Evolutionary conservation across 2,888 invertebrate genomes (phyloP).

Genomic region (Pachliopta kotzebuea): DNA sequence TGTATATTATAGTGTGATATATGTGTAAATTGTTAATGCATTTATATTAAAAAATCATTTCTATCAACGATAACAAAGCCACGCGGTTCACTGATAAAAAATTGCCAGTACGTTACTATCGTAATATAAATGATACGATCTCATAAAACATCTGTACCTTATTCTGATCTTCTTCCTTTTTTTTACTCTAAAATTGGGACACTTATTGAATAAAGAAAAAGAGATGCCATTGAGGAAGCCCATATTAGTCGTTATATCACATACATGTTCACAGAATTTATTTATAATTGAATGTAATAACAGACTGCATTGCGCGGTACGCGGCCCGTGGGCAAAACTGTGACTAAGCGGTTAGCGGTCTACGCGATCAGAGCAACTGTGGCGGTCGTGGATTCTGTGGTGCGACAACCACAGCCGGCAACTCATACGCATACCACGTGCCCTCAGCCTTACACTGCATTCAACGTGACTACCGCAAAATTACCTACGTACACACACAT

Average conservation of each 20-base stretch:
- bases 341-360: slow-evolving; percentile 40
- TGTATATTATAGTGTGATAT: neutral
- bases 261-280: slow-evolving; percentile 33
- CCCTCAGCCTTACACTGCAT: slow-evolving; percentile 26
- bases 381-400: slow-evolving; percentile 33
- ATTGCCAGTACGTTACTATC: neutral
- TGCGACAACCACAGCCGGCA: slow-evolving; percentile 28
- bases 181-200: slow-evolving; percentile 61
- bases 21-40: neutral
- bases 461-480: slow-evolving; percentile 19
- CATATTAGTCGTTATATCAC: slow-evolving; percentile 44
- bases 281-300: slow-evolving; percentile 36
- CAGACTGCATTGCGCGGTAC: slow-evolving; percentile 35
- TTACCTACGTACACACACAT: slow-evolving; percentile 11
- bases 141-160: slow-evolving; percentile 45
- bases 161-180: slow-evolving; percentile 46
- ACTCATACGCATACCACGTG: slow-evolving; percentile 27
- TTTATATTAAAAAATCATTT: slow-evolving; percentile 18
- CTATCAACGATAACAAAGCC: slow-evolving; percentile 34
- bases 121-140: slow-evolving; percentile 7
- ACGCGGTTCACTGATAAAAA: slow-evolving; percentile 31
- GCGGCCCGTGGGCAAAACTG: slow-evolving; percentile 33
- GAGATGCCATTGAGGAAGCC: slow-evolving; percentile 61
- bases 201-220: slow-evolving; percentile 70
- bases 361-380: slow-evolving; percentile 33